phyloP scores from a whole-genome alignment of 2,113 vertebrate genomes.

The Scalopus aquaticus region DNA sequence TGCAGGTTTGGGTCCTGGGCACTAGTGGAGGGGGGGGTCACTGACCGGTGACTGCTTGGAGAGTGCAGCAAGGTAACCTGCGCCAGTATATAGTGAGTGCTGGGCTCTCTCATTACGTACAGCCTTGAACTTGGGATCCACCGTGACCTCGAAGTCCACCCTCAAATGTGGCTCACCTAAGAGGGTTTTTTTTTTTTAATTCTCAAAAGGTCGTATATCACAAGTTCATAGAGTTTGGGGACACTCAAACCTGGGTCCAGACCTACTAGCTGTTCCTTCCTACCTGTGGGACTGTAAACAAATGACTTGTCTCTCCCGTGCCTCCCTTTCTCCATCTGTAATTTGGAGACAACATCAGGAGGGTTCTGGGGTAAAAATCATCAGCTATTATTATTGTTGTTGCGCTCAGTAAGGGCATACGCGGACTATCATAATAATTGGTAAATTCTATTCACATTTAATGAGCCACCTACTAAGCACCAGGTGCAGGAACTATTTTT shows the following conservation, averaged over 20 bases:
- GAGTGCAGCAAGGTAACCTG: not conserved
- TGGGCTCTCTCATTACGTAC: not conserved
- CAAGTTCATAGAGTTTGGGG: not conserved
- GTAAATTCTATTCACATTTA: not conserved
- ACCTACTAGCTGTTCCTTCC: not conserved
- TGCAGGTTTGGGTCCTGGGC: not conserved
- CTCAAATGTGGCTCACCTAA: not conserved
- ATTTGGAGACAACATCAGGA: not conserved
- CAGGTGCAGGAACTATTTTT: not conserved
- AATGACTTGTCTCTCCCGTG: not conserved
- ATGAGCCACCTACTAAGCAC: not conserved
- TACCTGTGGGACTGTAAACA: not conserved
- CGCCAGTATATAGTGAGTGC: too few relatives aligned
- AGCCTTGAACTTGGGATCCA: not conserved
- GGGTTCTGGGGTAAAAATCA: not conserved
- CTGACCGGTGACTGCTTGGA: not conserved
- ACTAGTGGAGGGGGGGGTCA: accelerated
- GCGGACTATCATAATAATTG: accelerated
- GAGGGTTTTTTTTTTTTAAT: not conserved
- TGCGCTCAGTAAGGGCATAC: not conserved
- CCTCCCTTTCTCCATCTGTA: not conserved
- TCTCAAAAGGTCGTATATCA: not conserved
- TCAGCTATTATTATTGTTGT: not conserved
- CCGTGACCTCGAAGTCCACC: not conserved
- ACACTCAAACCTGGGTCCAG: not conserved